Conservation (phyloP, 1,140 invertebrate genomes). For the Mycetomoellerius zeteki region DNA sequence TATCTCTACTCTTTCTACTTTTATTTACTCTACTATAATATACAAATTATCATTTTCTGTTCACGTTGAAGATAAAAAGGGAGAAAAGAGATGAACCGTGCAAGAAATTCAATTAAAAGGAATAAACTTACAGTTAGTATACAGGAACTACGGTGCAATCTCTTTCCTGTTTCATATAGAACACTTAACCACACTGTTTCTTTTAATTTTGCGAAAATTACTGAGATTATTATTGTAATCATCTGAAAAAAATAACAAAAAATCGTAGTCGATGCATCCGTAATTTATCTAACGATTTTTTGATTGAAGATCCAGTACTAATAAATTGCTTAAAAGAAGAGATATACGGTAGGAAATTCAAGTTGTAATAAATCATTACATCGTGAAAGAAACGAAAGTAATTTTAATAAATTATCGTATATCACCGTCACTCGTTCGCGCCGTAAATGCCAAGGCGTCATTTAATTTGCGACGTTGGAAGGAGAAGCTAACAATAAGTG, state of each 20-base stretch:
- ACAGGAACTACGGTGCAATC: too few relatives aligned
- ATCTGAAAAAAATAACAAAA: not conserved
- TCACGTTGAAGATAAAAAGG: too few relatives aligned
- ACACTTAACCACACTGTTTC: not conserved
- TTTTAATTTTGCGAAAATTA: not conserved
- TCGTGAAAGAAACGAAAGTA: not conserved
- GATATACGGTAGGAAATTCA: not conserved
- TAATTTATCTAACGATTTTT: not conserved
- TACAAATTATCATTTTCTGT: too few relatives aligned
- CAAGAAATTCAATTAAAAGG: too few relatives aligned
- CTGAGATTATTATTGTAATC: not conserved
- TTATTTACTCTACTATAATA: not conserved
- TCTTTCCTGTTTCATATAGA: not conserved
- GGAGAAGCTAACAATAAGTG: not conserved
- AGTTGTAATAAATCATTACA: slow-evolving; percentile 23
- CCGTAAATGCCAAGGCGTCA: not conserved
- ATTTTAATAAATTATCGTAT: slow-evolving; percentile 15
- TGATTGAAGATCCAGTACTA: not conserved
- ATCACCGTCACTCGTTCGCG: not conserved
- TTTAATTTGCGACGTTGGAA: not conserved
- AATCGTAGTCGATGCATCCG: not conserved
- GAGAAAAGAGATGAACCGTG: too few relatives aligned
- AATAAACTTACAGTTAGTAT: too few relatives aligned
- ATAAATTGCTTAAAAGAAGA: not conserved
- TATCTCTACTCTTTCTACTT: not conserved